Conservation (phyloP, 2,113 vertebrate species). For the Brachyistius frenatus region DNA sequence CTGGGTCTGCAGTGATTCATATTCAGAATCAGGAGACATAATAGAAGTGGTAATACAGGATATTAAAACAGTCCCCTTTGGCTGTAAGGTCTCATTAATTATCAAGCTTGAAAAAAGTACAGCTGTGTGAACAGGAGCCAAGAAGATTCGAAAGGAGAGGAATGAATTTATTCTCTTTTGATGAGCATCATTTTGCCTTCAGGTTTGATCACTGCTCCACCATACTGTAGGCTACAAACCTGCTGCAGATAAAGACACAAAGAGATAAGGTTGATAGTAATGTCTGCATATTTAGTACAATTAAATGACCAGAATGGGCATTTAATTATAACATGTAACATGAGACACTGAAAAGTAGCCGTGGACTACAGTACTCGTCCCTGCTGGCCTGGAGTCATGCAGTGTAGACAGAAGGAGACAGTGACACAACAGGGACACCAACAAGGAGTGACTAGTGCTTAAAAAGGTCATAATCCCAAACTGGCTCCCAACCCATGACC, state of each 20-base stretch:
- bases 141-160: neutral
- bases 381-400: neutral
- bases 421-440: neutral
- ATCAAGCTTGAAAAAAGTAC: neutral
- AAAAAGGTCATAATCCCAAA: neutral
- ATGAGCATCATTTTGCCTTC: neutral
- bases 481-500: slow-evolving; percentile 1
- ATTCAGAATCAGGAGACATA: neutral
- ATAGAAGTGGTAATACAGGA: neutral
- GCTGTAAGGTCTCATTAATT: slow-evolving; percentile 6
- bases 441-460: neutral
- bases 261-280: neutral
- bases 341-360: neutral
- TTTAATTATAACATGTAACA: neutral
- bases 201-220: slow-evolving; percentile 4
- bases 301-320: neutral
- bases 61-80: slow-evolving; percentile 12
- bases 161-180: neutral
- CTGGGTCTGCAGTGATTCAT: neutral
- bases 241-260: no score
- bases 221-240: neutral
- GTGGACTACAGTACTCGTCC: neutral
- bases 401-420: neutral
- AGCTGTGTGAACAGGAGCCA: neutral
- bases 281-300: neutral